A percentile compares a stretch with the other conserved stretches of the same genome.
Evolutionary conservation across 2,888 invertebrate species (phyloP).

Genomic region (Pinctada fucata): DNA sequence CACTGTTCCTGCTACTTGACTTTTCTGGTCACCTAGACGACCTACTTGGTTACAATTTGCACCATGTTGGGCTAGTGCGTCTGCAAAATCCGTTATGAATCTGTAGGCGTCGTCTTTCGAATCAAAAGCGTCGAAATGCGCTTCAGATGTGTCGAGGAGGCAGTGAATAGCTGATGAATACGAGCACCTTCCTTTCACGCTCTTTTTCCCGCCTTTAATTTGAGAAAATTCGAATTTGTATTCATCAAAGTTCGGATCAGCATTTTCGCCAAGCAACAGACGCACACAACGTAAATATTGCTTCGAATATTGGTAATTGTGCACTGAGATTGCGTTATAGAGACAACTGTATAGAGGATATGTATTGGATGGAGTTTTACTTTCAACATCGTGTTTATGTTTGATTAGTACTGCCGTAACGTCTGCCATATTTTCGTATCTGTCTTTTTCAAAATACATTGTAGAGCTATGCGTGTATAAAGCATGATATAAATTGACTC

Average conservation of each 20-base stretch:
- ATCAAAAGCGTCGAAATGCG: constrained; percentile 53
- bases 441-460: constrained; percentile 45
- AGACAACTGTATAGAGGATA: constrained; percentile 70
- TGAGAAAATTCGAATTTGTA: constrained; percentile 47
- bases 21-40: constrained; percentile 47
- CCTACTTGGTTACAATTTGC: constrained; percentile 49
- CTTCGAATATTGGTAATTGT: constrained; percentile 59
- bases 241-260: constrained; percentile 71
- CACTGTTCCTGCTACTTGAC: constrained; percentile 53
- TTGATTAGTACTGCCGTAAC: constrained; percentile 64
- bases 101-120: constrained; percentile 51
- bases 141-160: constrained; percentile 61
- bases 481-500: constrained; percentile 68
- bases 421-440: constrained; percentile 57
- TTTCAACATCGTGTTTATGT: constrained; percentile 60
- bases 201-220: constrained; percentile 48
- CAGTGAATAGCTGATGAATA: constrained; percentile 63
- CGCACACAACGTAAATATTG: constrained; percentile 59
- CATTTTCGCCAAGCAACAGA: constrained; percentile 62
- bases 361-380: constrained; percentile 58
- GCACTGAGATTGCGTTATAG: constrained; percentile 58
- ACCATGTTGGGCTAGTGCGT: constrained; percentile 47
- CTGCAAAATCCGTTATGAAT: constrained; percentile 55
- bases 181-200: constrained; percentile 47
- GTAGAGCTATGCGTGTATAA: constrained; percentile 63